A percentile compares a stretch with the other conserved stretches of the same genome.
Evolutionary conservation across 1,140 invertebrate species (phyloP).

Genomic region (Temnothorax longispinosus): DNA sequence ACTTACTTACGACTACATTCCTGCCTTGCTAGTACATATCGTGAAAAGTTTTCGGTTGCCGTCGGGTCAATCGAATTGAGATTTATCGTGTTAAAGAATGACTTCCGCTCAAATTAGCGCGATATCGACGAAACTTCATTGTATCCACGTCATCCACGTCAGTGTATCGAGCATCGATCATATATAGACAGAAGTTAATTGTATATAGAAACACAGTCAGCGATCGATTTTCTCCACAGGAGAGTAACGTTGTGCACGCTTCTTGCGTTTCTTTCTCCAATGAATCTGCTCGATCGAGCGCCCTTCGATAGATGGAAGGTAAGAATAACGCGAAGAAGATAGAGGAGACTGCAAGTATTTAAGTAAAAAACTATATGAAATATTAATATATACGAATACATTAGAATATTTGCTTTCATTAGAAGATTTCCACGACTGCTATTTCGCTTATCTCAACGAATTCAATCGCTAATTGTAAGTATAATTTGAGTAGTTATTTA

Average conservation of each 20-base stretch:
- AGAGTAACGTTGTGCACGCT: conserved; percentile 40
- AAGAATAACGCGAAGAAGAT: conserved; percentile 13
- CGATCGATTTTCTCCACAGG: conserved; percentile 49
- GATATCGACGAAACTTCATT: conserved; percentile 45
- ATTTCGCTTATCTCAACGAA: background rate
- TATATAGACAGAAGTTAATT: conserved; percentile 52
- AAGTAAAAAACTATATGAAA: background rate
- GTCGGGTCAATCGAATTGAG: background rate
- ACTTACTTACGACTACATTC: conserved; percentile 56
- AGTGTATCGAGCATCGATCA: conserved; percentile 57
- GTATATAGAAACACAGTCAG: conserved; percentile 57
- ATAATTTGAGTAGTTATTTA: too few species aligned
- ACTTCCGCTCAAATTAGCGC: background rate
- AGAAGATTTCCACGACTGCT: too few species aligned
- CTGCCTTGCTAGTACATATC: conserved; percentile 50
- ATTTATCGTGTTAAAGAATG: conserved; percentile 5
- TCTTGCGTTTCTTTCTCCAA: conserved; percentile 47
- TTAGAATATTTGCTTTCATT: background rate
- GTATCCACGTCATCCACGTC: background rate
- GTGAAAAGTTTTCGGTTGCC: background rate
- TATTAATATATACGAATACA: background rate
- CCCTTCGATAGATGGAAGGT: conserved; percentile 28
- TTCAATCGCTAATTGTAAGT: background rate
- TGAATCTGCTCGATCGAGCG: conserved; percentile 30
- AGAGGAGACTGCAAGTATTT: background rate